A percentile compares a stretch with the other conserved stretches of the same genome.
phyloP scores from a whole-genome alignment of 1,140 invertebrate species.

The Maniola jurtina region DNA sequence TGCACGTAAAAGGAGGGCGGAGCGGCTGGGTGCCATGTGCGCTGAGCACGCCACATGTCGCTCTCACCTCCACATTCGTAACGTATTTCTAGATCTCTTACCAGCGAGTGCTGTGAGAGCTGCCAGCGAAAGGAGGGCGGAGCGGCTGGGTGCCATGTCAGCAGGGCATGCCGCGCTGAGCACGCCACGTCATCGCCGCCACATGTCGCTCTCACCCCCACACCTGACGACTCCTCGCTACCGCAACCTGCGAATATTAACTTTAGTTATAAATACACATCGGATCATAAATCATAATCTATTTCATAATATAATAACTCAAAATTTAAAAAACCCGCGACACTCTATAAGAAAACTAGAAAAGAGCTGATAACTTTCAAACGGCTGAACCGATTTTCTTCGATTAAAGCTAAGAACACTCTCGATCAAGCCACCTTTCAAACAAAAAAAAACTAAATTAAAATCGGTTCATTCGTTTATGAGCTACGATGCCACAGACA shows the following conservation, averaged over 20 bases:
- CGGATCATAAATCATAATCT: neutral
- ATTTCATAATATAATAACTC: too few relatives aligned
- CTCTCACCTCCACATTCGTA: slow-evolving; percentile 28
- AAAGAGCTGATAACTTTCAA: too few relatives aligned
- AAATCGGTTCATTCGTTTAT: too few relatives aligned
- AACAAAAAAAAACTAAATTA: too few relatives aligned
- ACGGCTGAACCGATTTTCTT: too few relatives aligned
- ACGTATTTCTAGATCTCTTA: slow-evolving; percentile 26
- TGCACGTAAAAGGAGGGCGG: slow-evolving; percentile 70
- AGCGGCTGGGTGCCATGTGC: slow-evolving; percentile 73
- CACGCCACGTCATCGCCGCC: slow-evolving; percentile 66
- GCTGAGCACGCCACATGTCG: slow-evolving; percentile 60
- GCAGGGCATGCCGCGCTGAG: slow-evolving; percentile 67
- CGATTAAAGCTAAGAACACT: too few relatives aligned
- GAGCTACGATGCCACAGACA: too few relatives aligned
- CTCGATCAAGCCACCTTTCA: too few relatives aligned
- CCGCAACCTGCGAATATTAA: slow-evolving; percentile 30
- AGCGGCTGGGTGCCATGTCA: slow-evolving; percentile 74
- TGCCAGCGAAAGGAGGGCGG: slow-evolving; percentile 70
- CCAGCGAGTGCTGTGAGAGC: slow-evolving; percentile 71
- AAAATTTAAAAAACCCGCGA: too few relatives aligned
- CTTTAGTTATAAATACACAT: neutral
- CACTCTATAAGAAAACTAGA: too few relatives aligned
- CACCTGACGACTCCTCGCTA: slow-evolving; percentile 35
- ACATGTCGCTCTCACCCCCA: slow-evolving; percentile 47